Percentiles rank a stretch among this genome's conserved stretches.
These are phyloP conservation scores for Chelon auratus DNA, from an alignment of 2,797 vertebrate genomes.

Conservation along the genomic window DNA sequence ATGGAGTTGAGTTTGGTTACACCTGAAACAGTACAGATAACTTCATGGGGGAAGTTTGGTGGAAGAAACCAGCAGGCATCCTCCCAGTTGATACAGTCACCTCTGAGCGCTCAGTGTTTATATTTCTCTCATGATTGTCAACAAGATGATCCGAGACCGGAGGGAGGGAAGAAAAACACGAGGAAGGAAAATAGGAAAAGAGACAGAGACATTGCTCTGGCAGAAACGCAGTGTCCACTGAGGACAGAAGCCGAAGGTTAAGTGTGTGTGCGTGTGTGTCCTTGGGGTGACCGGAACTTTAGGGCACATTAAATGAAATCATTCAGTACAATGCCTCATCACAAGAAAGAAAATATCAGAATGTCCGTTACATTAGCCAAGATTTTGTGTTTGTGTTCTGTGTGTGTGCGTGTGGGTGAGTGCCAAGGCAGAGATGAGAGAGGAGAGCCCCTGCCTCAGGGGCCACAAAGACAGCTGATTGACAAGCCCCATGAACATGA, in stretches of 20 bases:
- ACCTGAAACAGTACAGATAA: slow-evolving; percentile 54
- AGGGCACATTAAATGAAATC: slow-evolving; percentile 55
- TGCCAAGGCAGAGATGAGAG: slow-evolving; percentile 71
- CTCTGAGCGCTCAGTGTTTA: slow-evolving; percentile 16
- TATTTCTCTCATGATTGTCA: slow-evolving; percentile 45
- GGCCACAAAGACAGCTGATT: slow-evolving; percentile 73
- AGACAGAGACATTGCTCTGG: slow-evolving; percentile 70
- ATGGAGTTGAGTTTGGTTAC: slow-evolving; percentile 17
- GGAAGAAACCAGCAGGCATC: slow-evolving; percentile 32
- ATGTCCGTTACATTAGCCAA: slow-evolving; percentile 61
- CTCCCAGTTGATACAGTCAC: slow-evolving; percentile 1
- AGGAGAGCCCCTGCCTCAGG: slow-evolving; percentile 79
- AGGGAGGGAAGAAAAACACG: slow-evolving; percentile 59
- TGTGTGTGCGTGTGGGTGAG: slow-evolving; percentile 35
- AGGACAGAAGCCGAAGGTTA: slow-evolving; percentile 76
- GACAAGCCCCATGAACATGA: slow-evolving; percentile 75
- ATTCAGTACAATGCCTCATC: slow-evolving; percentile 67
- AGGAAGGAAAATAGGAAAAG: slow-evolving; percentile 67
- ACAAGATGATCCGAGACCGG: slow-evolving; percentile 43
- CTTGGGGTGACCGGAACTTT: slow-evolving; percentile 53
- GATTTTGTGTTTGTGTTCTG: slow-evolving; percentile 17
- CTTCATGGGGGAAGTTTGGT: slow-evolving; percentile 20
- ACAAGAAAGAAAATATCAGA: slow-evolving; percentile 54
- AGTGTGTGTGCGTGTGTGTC: slow-evolving; percentile 50
- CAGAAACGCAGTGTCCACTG: slow-evolving; percentile 63